Conservation (phyloP, 2,113 vertebrate genomes). For the Pitta sordida region DNA sequence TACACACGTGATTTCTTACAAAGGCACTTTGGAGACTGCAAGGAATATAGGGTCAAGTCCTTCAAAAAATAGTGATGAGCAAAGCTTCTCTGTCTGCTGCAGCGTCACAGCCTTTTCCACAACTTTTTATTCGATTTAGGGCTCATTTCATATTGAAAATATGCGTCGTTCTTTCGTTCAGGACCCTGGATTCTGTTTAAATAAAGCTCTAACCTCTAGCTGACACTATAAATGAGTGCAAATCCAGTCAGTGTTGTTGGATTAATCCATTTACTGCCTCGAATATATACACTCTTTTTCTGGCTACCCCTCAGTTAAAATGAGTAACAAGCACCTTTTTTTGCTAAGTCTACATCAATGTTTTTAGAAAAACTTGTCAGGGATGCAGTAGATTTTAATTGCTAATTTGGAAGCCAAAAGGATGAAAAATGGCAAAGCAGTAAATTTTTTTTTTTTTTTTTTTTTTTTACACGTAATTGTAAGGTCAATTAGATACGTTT, state of each 20-base stretch:
- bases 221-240: slow-evolving; percentile 33
- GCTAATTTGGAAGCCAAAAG: background rate
- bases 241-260: background rate
- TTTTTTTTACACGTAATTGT: no score
- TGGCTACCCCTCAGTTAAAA: background rate
- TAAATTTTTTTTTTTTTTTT: no score
- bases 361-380: background rate
- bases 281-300: background rate
- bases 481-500: background rate
- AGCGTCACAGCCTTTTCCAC: background rate
- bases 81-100: background rate
- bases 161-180: background rate
- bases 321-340: background rate
- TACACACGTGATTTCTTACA: background rate
- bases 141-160: background rate
- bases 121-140: background rate
- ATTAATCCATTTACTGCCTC: slow-evolving; percentile 30
- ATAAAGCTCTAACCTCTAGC: slow-evolving; percentile 4
- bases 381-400: background rate
- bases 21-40: background rate
- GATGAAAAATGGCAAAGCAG: no score
- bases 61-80: background rate
- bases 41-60: background rate
- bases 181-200: slow-evolving; percentile 8
- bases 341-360: background rate